Conservation (phyloP, 2,888 invertebrate species). For the Eupsilia transversa region DNA sequence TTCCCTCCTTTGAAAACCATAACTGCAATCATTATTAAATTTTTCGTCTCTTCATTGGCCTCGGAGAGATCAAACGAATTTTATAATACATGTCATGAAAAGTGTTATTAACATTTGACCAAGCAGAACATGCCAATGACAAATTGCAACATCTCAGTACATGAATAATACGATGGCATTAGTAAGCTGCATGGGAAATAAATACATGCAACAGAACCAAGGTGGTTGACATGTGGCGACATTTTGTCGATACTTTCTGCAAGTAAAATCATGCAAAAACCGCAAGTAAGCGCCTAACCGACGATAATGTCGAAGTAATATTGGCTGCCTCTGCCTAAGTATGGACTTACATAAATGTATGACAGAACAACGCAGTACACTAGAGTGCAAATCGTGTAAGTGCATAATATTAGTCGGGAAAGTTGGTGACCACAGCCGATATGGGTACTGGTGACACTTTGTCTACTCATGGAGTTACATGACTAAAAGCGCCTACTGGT, state of each 20-base stretch:
- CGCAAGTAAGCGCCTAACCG: constrained; percentile 34
- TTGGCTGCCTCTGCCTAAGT: constrained; percentile 21
- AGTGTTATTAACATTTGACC: constrained; percentile 5
- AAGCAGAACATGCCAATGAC: neutral
- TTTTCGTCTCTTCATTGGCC: neutral
- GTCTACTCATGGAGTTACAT: constrained; percentile 56
- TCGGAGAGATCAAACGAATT: constrained; percentile 1
- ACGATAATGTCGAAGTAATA: constrained; percentile 29
- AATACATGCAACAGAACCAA: constrained; percentile 26
- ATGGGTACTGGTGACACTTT: constrained; percentile 61
- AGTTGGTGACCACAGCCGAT: constrained; percentile 69
- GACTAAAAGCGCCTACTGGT: neutral
- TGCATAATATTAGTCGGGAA: constrained; percentile 66
- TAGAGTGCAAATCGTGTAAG: constrained; percentile 54
- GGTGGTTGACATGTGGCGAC: constrained; percentile 28
- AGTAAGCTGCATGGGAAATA: constrained; percentile 17
- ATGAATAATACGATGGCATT: constrained; percentile 27
- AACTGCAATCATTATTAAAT: neutral
- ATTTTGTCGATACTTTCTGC: constrained; percentile 38
- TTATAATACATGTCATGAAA: neutral
- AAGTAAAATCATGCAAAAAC: constrained; percentile 22
- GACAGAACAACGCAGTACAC: constrained; percentile 27
- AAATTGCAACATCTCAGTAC: constrained; percentile 7
- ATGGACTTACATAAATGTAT: constrained; percentile 21
- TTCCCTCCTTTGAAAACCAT: constrained; percentile 33